Base-by-base conservation (phyloP, 2,888 invertebrate species). In the Galeopsomyia nigrocyanea region DNA sequence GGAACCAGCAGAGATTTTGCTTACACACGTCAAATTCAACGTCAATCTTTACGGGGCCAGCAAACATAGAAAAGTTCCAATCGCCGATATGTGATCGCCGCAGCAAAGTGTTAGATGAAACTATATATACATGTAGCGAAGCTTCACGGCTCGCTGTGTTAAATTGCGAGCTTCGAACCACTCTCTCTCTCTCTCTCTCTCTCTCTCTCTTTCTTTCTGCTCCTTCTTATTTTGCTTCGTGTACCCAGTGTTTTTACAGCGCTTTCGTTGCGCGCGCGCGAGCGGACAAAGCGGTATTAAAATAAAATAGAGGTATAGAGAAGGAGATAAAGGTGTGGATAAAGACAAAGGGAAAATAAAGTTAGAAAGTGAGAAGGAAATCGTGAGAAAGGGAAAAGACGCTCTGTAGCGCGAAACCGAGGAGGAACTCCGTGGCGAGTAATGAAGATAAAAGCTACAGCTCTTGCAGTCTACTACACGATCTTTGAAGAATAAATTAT, bases 361-460 rank as follows among this genome's bases (percentile, higher is more conserved):
- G 69, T 74, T 71, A 39, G 67, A 74, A 73, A 73, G 70, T 60
- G 67, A 75, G 73, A 69, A 61, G 69, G 68, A 61, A 58, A 51
- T 47, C 46, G 6, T 16, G 6, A 14, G 31, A 9, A 14, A 22
- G 22, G 19, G 58, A 60, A 22, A 53, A 66, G 26, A 10, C 22
- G 46, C 10, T 31, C 49, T 31, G 19, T 46, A 16, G 7, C 14
- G 51, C 49, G 50, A 69, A 56, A 26, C 26, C n/a, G 22, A 46
- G 19, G 46, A 31, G 57, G 16, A 57, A 7, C 10, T 39, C n/a
- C 6, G 56, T 16, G 13, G 5, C 0, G 7, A 10, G 39, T 39
- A 19, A 22, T 5, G 19, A 7, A 10, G 31, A 46, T 26, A 26
- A 26, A 26, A 26, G 26, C 26, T 26, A 5, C 26, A 26, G 26